phyloP scores from a whole-genome alignment of 2,888 invertebrate genomes.

The Agrenia bidenticulata region DNA sequence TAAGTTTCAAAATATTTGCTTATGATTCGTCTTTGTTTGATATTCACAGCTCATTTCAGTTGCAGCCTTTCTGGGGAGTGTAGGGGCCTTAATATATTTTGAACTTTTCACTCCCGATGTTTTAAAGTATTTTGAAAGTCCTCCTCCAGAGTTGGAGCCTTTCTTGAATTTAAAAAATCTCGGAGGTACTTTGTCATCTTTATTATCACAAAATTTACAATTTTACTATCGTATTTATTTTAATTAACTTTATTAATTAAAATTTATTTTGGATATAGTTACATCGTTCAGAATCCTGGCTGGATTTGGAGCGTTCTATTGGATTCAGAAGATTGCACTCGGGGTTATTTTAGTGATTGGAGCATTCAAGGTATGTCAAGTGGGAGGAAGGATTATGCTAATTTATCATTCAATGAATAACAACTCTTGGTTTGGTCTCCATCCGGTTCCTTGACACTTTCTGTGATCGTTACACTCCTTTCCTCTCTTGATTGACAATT shows the following conservation, averaged over 20 bases:
- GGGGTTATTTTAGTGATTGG: slow-evolving; percentile 25
- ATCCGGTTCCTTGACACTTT: no score
- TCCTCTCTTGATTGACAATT: no score
- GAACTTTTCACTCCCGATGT: slow-evolving; percentile 21
- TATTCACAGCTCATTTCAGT: slow-evolving; percentile 17
- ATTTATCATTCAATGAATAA: no score
- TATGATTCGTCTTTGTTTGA: background rate
- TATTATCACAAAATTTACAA: background rate
- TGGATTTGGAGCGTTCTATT: slow-evolving; percentile 21
- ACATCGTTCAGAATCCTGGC: slow-evolving; percentile 16
- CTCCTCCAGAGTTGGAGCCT: slow-evolving; percentile 10
- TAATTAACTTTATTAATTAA: slow-evolving; percentile 1
- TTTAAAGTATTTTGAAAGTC: slow-evolving; percentile 16
- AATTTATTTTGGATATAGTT: slow-evolving; percentile 7
- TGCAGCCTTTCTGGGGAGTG: slow-evolving; percentile 7
- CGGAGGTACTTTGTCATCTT: slow-evolving; percentile 11
- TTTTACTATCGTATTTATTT: background rate
- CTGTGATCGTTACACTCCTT: no score
- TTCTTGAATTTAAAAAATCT: slow-evolving; percentile 27
- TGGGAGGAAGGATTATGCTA: no score
- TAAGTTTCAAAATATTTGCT: slow-evolving; percentile 2
- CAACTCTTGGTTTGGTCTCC: no score
- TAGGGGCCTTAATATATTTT: slow-evolving; percentile 27
- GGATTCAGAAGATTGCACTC: slow-evolving; percentile 28
- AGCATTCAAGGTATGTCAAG: slow-evolving; percentile 19